Conservation (phyloP, 2,797 vertebrate genomes). For the Cetoscarus ocellatus region DNA sequence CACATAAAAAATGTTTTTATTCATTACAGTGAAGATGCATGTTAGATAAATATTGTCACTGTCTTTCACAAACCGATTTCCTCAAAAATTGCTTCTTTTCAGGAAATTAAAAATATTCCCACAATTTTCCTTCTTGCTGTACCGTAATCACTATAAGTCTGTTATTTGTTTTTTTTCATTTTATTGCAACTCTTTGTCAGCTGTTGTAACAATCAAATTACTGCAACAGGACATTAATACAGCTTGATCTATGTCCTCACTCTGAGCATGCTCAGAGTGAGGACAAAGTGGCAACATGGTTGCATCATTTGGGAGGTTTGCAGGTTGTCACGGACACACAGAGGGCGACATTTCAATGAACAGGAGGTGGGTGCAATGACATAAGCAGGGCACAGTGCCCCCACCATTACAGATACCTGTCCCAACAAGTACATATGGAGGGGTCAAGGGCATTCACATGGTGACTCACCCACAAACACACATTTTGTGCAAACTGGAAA, state of each 20-base stretch:
- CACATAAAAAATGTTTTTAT: too few relatives aligned
- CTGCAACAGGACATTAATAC: too few relatives aligned
- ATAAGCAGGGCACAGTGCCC: slow-evolving; percentile 75
- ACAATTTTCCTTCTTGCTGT: too few relatives aligned
- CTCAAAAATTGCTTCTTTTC: too few relatives aligned
- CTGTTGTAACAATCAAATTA: slow-evolving; percentile 3
- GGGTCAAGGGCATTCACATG: slow-evolving; percentile 66
- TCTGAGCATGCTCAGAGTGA: slow-evolving; percentile 24
- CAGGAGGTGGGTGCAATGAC: slow-evolving; percentile 76
- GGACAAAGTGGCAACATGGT: slow-evolving; percentile 40
- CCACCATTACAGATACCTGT: slow-evolving; percentile 40
- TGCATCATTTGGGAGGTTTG: slow-evolving; percentile 61
- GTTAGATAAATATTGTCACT: too few relatives aligned
- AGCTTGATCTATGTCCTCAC: too few relatives aligned
- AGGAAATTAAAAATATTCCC: too few relatives aligned
- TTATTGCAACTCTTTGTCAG: slow-evolving; percentile 2
- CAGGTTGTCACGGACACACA: slow-evolving; percentile 63
- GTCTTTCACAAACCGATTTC: too few relatives aligned
- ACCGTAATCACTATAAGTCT: too few relatives aligned
- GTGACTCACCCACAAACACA: slow-evolving; percentile 5
- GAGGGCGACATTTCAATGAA: slow-evolving; percentile 66
- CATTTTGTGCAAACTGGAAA: not conserved
- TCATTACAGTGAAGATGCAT: too few relatives aligned
- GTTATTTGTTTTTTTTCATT: too few relatives aligned
- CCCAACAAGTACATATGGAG: slow-evolving; percentile 70